These are phyloP conservation scores for Drosophila helvetica DNA, from an alignment of 2,888 invertebrate genomes.

Conservation along the genomic window DNA sequence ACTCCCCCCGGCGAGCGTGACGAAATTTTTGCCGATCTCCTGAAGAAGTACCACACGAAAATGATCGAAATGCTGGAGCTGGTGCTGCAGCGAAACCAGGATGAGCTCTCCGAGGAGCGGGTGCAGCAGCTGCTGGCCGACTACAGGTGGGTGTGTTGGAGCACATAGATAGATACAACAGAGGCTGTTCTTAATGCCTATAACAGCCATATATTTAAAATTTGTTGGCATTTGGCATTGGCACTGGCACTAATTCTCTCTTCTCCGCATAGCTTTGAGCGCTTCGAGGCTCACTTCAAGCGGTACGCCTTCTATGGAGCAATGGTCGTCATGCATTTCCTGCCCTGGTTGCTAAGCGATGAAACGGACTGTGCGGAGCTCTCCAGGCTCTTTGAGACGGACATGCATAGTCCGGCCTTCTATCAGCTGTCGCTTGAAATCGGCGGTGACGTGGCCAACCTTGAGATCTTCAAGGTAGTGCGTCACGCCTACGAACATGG, in stretches of 20 bases:
- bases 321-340: slow-evolving; percentile 80
- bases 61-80: slow-evolving; percentile 69
- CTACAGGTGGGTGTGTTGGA: slow-evolving; percentile 54
- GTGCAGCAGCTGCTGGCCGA: slow-evolving; percentile 46
- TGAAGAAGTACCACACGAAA: slow-evolving; percentile 73
- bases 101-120: slow-evolving; percentile 34
- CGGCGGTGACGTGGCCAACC: slow-evolving; percentile 80
- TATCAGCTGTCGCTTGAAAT: slow-evolving; percentile 70
- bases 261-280: slow-evolving; percentile 61
- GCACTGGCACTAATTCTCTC: not conserved
- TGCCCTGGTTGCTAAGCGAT: slow-evolving; percentile 80
- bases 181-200: too few species aligned
- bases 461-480: slow-evolving; percentile 71
- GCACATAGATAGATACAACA: too few species aligned
- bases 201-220: too few species aligned
- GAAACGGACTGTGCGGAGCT: slow-evolving; percentile 73
- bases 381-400: slow-evolving; percentile 75
- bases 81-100: slow-evolving; percentile 62
- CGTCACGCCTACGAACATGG: slow-evolving; percentile 81
- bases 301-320: slow-evolving; percentile 82
- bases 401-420: slow-evolving; percentile 78
- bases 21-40: slow-evolving; percentile 67
- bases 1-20: slow-evolving; percentile 64
- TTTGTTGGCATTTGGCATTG: not conserved
- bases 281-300: slow-evolving; percentile 79